phyloP scores from a whole-genome alignment of 2,113 vertebrate genomes.

The Epinephelus cyanopodus region DNA sequence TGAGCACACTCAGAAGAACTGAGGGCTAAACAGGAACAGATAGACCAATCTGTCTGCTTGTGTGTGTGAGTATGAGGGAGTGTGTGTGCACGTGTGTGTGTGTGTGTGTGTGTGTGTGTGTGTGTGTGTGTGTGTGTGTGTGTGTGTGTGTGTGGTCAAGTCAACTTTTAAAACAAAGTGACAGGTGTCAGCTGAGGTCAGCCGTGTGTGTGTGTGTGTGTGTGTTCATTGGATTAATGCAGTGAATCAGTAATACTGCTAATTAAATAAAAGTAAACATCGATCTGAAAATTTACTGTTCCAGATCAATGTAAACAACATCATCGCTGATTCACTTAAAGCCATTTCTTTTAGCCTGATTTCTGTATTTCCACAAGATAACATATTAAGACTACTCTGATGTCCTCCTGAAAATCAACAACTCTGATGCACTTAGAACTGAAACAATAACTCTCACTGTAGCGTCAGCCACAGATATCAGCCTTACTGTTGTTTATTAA shows the following conservation, averaged over 20 bases:
- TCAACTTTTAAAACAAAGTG: slow-evolving; percentile 32
- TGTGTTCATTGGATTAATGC: too few relatives aligned
- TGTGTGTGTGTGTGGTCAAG: slow-evolving; percentile 4
- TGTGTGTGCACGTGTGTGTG: slow-evolving; percentile 22
- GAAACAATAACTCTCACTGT: too few relatives aligned
- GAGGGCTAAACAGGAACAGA: slow-evolving; percentile 21
- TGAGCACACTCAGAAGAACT: slow-evolving; percentile 6
- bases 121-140: slow-evolving; percentile 6
- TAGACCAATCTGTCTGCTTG: background rate
- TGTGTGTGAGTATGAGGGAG: background rate
- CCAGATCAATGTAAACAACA: background rate
- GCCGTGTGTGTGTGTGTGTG: background rate
- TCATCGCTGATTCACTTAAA: background rate
- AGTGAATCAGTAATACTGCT: background rate
- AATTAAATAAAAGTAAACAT: background rate
- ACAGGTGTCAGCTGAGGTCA: slow-evolving; percentile 27
- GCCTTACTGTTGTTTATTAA: too few relatives aligned
- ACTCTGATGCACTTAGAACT: too few relatives aligned
- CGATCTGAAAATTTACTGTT: background rate
- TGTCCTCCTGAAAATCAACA: too few relatives aligned
- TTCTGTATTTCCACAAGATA: background rate
- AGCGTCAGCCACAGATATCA: too few relatives aligned
- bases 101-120: slow-evolving; percentile 24
- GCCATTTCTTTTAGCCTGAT: background rate
- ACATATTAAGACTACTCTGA: too few relatives aligned